phyloP scores from a whole-genome alignment of 2,888 invertebrate genomes.

The Hydrotaea diabolus region DNA sequence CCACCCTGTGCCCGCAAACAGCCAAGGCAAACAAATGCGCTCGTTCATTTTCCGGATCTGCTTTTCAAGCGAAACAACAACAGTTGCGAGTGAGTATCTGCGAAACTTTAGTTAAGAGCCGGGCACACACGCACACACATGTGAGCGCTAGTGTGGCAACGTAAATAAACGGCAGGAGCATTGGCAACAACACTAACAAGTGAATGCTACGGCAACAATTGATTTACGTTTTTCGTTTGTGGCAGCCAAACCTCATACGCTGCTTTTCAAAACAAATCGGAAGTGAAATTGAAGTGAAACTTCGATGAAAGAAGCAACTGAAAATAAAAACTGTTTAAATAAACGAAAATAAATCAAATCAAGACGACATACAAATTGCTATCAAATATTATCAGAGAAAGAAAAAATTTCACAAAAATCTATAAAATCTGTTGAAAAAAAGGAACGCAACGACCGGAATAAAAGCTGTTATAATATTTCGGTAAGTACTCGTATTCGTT shows the following conservation, averaged over 20 bases:
- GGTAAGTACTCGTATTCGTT: too few relatives aligned
- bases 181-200: slow-evolving; percentile 27
- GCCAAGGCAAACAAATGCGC: neutral
- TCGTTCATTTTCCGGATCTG: neutral
- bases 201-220: slow-evolving; percentile 56
- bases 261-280: slow-evolving; percentile 19
- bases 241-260: neutral
- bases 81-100: neutral
- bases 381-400: neutral
- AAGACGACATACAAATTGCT: neutral
- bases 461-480: too few relatives aligned
- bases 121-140: too few relatives aligned
- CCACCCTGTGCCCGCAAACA: neutral
- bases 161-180: slow-evolving; percentile 24
- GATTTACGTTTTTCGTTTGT: slow-evolving; percentile 22
- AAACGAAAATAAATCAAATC: too few relatives aligned
- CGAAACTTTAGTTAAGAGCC: neutral
- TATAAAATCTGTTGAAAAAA: too few relatives aligned
- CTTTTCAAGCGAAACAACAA: neutral
- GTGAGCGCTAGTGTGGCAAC: slow-evolving; percentile 12
- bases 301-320: too few relatives aligned
- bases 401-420: neutral
- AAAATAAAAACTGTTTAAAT: slow-evolving; percentile 24
- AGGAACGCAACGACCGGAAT: too few relatives aligned
- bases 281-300: neutral